Conservation (phyloP, 2,888 invertebrate species). For the Cheilosia scutellata region DNA sequence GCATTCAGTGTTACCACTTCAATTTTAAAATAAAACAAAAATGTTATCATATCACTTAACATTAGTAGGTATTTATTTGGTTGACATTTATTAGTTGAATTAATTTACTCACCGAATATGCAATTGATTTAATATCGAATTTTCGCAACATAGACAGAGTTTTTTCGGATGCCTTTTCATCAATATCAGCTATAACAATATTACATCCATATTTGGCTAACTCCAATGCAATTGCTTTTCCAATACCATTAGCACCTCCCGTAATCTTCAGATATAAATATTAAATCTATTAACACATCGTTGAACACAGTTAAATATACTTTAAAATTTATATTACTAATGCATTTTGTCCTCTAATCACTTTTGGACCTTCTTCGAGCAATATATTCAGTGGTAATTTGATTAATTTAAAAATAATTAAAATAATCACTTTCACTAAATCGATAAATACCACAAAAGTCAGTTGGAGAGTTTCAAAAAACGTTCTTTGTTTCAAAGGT, state of each 20-base stretch:
- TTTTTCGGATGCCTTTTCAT: conserved; percentile 66
- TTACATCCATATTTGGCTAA: conserved; percentile 79
- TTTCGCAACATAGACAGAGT: conserved; percentile 67
- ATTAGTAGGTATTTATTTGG: no score
- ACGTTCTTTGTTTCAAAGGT: conserved; percentile 30
- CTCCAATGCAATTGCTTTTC: conserved; percentile 79
- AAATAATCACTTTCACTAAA: conserved; percentile 36
- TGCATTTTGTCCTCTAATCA: conserved; percentile 39
- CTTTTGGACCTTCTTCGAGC: conserved; percentile 8
- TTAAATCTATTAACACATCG: not conserved
- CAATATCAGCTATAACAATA: conserved; percentile 77
- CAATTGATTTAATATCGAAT: conserved; percentile 73
- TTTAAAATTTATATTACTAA: conserved; percentile 37
- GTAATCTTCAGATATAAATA: conserved; percentile 78
- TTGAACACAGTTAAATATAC: not conserved
- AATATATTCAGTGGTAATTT: conserved; percentile 11
- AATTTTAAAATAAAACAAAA: no score
- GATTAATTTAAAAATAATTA: conserved; percentile 21
- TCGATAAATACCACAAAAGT: conserved; percentile 29
- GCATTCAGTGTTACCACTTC: no score
- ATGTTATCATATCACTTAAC: no score
- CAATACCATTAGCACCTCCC: conserved; percentile 81
- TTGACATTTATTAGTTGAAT: not conserved
- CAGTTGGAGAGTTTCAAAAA: conserved; percentile 29
- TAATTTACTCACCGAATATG: conserved; percentile 69